A percentile compares a stretch with the other conserved stretches of the same genome.
Conservation (phyloP, 1,140 invertebrate species). For the Drosophila bocki region DNA sequence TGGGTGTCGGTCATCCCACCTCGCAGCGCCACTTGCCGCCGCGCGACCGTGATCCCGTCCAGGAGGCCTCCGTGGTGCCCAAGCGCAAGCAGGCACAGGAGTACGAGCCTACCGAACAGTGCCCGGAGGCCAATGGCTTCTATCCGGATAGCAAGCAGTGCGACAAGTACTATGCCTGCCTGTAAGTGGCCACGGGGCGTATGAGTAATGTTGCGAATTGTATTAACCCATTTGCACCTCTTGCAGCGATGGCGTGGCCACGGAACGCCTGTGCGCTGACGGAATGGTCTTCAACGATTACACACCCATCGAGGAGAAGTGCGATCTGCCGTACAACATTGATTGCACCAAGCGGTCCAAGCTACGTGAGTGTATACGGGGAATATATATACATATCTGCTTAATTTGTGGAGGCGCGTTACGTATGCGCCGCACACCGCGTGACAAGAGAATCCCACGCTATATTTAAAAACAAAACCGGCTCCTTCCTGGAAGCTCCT, state of each 20-base stretch:
- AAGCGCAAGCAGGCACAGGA: constrained; percentile 61
- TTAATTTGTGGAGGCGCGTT: constrained; percentile 43
- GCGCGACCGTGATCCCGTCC: constrained; percentile 63
- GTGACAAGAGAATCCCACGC: constrained; percentile 25
- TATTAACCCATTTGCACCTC: constrained; percentile 15
- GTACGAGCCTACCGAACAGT: constrained; percentile 87
- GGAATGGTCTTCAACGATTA: constrained; percentile 97
- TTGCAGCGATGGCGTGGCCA: constrained; percentile 88
- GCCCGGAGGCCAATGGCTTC: constrained; percentile 93
- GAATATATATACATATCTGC: constrained; percentile 4
- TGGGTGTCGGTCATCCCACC: constrained; percentile 73
- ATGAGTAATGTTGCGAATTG: constrained; percentile 28
- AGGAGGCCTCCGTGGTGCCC: constrained; percentile 51
- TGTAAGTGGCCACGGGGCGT: constrained; percentile 81
- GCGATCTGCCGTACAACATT: constrained; percentile 94
- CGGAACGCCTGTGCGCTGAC: constrained; percentile 93
- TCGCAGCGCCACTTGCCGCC: constrained; percentile 74
- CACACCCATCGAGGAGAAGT: constrained; percentile 92
- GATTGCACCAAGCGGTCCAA: constrained; percentile 92
- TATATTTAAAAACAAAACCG: constrained; percentile 48
- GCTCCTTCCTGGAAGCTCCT: background rate
- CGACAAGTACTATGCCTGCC: constrained; percentile 95
- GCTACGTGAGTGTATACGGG: constrained; percentile 89
- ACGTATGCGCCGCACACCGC: constrained; percentile 53
- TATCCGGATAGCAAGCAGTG: constrained; percentile 95